Percentiles rank a stretch among this genome's conserved stretches.
phyloP scores from a whole-genome alignment of 2,113 vertebrate genomes.

The Recurvirostra avosetta region DNA sequence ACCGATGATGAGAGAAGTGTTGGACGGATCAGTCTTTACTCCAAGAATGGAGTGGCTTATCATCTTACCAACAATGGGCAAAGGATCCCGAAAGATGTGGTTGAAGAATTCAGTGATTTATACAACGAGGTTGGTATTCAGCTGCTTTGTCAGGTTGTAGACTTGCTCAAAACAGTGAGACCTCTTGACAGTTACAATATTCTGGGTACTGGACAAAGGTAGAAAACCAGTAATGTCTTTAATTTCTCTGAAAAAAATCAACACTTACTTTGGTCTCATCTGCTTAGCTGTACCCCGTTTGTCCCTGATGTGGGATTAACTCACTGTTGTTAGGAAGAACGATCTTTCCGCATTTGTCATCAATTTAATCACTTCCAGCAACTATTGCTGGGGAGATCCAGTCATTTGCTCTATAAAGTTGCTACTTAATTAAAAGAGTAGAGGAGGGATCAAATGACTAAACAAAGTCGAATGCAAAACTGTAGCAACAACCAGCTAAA shows the following conservation, averaged over 20 bases:
- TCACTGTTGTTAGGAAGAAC: background rate
- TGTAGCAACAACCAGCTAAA: conserved; percentile 29
- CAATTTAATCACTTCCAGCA: background rate
- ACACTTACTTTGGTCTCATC: background rate
- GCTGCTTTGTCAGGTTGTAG: background rate
- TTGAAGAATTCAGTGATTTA: conserved; percentile 99
- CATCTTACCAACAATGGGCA: conserved; percentile 91
- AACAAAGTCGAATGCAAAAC: background rate
- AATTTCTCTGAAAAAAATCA: background rate
- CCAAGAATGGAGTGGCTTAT: conserved; percentile 95
- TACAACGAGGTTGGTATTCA: conserved; percentile 90
- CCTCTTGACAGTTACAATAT: accelerated
- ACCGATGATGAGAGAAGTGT: conserved; percentile 90
- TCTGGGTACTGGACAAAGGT: background rate
- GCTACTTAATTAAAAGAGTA: background rate
- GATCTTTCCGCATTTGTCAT: background rate
- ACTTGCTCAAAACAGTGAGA: background rate
- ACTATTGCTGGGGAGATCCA: background rate
- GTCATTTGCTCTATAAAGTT: background rate
- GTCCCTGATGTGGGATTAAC: background rate
- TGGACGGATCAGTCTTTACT: conserved; percentile 95
- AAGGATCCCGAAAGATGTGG: conserved; percentile 96
- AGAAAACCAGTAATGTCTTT: background rate
- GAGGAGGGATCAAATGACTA: background rate
- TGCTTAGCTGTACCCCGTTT: background rate